Conservation (phyloP, 1,140 invertebrate genomes). For the Gonioctena quinquepunctata region DNA sequence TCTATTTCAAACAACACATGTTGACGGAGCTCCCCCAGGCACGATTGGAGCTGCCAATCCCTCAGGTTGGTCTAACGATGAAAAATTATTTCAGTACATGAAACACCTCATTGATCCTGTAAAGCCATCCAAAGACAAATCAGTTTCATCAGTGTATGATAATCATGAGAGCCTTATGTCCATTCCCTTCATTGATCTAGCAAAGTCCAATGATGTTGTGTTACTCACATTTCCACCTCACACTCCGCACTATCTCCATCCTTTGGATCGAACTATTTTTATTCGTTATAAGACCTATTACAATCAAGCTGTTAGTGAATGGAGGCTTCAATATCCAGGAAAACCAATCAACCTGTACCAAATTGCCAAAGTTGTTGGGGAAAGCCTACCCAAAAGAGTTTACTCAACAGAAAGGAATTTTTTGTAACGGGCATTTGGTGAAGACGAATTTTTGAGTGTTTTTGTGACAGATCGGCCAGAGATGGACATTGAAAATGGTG, state of each 20-base stretch:
- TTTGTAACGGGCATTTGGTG: conserved; percentile 5
- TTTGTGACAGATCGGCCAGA: conserved; percentile 5
- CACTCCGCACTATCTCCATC: conserved; percentile 53
- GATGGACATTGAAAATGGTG: neutral
- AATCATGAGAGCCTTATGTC: conserved; percentile 17
- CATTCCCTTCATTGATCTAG: neutral
- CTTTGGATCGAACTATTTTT: conserved; percentile 54
- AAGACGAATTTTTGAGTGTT: conserved; percentile 12
- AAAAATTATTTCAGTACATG: neutral
- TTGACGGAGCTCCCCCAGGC: conserved; percentile 10
- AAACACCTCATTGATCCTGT: neutral
- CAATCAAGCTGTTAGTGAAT: conserved; percentile 30
- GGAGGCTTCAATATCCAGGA: conserved; percentile 38
- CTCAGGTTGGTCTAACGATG: conserved; percentile 3
- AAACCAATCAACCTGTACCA: conserved; percentile 46
- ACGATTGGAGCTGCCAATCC: neutral
- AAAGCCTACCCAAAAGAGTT: conserved; percentile 22
- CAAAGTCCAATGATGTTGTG: conserved; percentile 41
- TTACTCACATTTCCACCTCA: conserved; percentile 49
- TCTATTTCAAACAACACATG: conserved; percentile 31
- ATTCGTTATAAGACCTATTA: conserved; percentile 37
- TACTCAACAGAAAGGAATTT: conserved; percentile 14
- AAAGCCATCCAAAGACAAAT: conserved; percentile 34
- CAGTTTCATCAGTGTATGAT: conserved; percentile 18
- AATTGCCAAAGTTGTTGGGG: conserved; percentile 31